A percentile compares a stretch with the other conserved stretches of the same genome.
These are phyloP conservation scores for Archocentrus centrarchus DNA, from an alignment of 2,113 vertebrate species.

Conservation along the genomic window DNA sequence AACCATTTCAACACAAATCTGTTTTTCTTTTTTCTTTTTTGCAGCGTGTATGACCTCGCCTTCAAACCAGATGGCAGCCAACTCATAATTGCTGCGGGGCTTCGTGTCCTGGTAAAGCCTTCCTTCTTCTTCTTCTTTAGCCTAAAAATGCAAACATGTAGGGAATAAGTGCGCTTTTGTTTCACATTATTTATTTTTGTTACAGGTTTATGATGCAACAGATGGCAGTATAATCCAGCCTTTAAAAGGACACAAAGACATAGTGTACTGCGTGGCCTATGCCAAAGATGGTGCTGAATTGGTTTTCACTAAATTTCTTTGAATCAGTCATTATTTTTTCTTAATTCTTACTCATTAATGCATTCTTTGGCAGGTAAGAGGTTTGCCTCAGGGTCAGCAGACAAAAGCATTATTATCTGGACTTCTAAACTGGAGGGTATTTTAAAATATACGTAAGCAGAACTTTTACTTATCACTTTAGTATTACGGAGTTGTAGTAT, in stretches of 20 bases:
- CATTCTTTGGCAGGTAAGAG: conserved; percentile 87
- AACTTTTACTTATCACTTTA: neutral
- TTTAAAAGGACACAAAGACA: conserved; percentile 95
- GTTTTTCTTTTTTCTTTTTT: conserved; percentile 19
- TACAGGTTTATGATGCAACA: conserved; percentile 93
- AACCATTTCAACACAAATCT: neutral
- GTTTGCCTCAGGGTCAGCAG: conserved; percentile 96
- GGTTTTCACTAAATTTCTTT: neutral
- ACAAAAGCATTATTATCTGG: conserved; percentile 99
- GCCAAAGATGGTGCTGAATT: conserved; percentile 92
- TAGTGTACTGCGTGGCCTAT: conserved; percentile 96
- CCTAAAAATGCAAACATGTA: neutral
- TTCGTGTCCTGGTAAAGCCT: conserved; percentile 90
- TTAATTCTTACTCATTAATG: conserved; percentile 3
- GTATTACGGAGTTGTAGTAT: neutral
- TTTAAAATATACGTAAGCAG: conserved; percentile 97
- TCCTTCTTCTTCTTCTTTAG: neutral
- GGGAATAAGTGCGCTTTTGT: neutral
- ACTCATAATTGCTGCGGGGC: conserved; percentile 95
- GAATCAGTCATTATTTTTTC: neutral
- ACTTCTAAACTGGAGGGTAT: conserved; percentile 98
- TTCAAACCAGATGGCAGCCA: conserved; percentile 98
- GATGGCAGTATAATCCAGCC: conserved; percentile 95
- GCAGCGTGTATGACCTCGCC: conserved; percentile 93
- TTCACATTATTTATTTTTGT: conserved; percentile 5